Conservation (phyloP, 1,140 invertebrate species). For the Mylabris phalerata region DNA sequence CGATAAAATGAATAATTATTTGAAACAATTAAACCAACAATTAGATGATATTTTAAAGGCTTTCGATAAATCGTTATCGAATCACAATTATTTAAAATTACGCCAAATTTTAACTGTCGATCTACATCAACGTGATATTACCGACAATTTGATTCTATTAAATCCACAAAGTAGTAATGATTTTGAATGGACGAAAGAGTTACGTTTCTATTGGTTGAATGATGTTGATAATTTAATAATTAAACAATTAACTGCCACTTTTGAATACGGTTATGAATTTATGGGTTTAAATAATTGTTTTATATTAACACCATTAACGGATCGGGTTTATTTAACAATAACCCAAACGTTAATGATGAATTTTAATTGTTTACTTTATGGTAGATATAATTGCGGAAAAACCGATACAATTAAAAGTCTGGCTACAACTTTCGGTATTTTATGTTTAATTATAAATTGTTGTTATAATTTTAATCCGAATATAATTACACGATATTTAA, state of each 20-base stretch:
- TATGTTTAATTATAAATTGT: constrained; percentile 88
- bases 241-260: constrained; percentile 75
- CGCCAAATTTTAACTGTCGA: constrained; percentile 83
- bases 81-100: constrained; percentile 81
- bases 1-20: constrained; percentile 77
- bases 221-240: constrained; percentile 73
- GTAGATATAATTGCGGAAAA: constrained; percentile 81
- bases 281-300: constrained; percentile 87
- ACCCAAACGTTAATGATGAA: constrained; percentile 87
- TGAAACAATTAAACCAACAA: constrained; percentile 70
- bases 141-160: constrained; percentile 79
- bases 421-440: constrained; percentile 76
- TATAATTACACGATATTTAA: constrained; percentile 77
- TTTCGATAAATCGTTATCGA: constrained; percentile 54
- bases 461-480: constrained; percentile 86
- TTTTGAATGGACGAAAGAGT: constrained; percentile 89
- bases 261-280: constrained; percentile 90
- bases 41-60: constrained; percentile 73
- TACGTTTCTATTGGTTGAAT: constrained; percentile 86
- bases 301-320: constrained; percentile 86
- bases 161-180: constrained; percentile 75
- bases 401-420: constrained; percentile 88
- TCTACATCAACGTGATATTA: constrained; percentile 83
- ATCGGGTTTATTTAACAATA: constrained; percentile 85
- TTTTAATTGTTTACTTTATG: constrained; percentile 79